These are phyloP conservation scores for Anas georgica DNA, from an alignment of 2,797 vertebrate species.

Conservation along the genomic window DNA sequence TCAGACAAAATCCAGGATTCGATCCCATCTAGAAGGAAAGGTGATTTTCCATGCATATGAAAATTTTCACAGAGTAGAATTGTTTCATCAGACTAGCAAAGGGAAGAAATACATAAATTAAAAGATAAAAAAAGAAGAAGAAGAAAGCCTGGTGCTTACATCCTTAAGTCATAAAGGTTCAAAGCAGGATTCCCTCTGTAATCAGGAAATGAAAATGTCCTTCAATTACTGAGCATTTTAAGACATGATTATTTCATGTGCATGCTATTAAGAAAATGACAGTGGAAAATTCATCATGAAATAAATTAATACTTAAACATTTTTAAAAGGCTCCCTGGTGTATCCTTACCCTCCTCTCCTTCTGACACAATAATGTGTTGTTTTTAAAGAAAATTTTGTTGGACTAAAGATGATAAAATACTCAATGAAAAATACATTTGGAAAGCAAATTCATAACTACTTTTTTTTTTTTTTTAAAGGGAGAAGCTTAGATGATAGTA, in stretches of 20 bases:
- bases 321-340: constrained; percentile 74
- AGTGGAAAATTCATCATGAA: constrained; percentile 78
- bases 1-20: background rate
- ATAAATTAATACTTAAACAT: constrained; percentile 80
- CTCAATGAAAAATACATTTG: constrained; percentile 64
- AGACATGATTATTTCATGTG: constrained; percentile 81
- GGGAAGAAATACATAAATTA: constrained; percentile 27
- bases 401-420: constrained; percentile 69
- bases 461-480: constrained; percentile 50
- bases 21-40: background rate
- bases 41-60: fast-evolving
- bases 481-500: constrained; percentile 54
- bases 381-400: constrained; percentile 52
- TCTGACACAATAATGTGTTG: constrained; percentile 68
- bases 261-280: constrained; percentile 78
- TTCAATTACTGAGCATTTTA: constrained; percentile 76
- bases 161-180: constrained; percentile 62
- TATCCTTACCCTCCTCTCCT: constrained; percentile 58
- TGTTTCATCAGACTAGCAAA: background rate
- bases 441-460: constrained; percentile 71
- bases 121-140: background rate
- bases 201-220: constrained; percentile 76
- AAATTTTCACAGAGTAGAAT: background rate
- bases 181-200: constrained; percentile 73
- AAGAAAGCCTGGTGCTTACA: constrained; percentile 44